These are phyloP conservation scores for Condylostylus longicornis DNA, from an alignment of 1,140 invertebrate species.

Conservation along the genomic window DNA sequence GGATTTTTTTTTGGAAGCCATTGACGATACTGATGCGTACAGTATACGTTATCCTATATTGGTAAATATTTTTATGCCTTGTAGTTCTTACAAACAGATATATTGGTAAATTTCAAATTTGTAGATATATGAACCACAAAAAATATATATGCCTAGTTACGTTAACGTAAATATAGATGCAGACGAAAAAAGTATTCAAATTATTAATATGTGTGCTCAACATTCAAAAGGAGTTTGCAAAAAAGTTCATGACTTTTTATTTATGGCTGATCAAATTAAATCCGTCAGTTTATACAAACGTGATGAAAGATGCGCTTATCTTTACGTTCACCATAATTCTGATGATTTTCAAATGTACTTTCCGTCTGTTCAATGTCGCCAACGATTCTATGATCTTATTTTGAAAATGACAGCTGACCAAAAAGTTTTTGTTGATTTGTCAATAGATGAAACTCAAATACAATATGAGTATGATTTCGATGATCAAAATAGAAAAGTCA, in stretches of 20 bases:
- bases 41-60: slow-evolving; percentile 73
- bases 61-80: slow-evolving; percentile 15
- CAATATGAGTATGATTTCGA: slow-evolving; percentile 95
- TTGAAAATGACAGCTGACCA: slow-evolving; percentile 73
- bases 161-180: slow-evolving; percentile 87
- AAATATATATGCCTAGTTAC: slow-evolving; percentile 86
- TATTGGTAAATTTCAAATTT: slow-evolving; percentile 11
- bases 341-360: slow-evolving; percentile 99
- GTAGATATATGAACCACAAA: slow-evolving; percentile 82
- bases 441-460: slow-evolving; percentile 22
- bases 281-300: slow-evolving; percentile 90
- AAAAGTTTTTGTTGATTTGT: slow-evolving; percentile 65
- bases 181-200: slow-evolving; percentile 78
- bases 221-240: slow-evolving; percentile 59
- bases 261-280: slow-evolving; percentile 80
- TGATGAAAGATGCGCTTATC: slow-evolving; percentile 86
- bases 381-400: slow-evolving; percentile 67
- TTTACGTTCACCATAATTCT: slow-evolving; percentile 96
- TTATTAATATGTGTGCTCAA: slow-evolving; percentile 70
- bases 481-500: slow-evolving; percentile 69
- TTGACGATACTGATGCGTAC: slow-evolving; percentile 51
- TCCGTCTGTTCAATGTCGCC: slow-evolving; percentile 71
- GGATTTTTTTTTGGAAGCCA: slow-evolving; percentile 95
- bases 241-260: slow-evolving; percentile 86
- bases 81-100: neutral